Base-by-base conservation (phyloP, 2,113 vertebrate species). In the Cyanoderma ruficeps region DNA sequence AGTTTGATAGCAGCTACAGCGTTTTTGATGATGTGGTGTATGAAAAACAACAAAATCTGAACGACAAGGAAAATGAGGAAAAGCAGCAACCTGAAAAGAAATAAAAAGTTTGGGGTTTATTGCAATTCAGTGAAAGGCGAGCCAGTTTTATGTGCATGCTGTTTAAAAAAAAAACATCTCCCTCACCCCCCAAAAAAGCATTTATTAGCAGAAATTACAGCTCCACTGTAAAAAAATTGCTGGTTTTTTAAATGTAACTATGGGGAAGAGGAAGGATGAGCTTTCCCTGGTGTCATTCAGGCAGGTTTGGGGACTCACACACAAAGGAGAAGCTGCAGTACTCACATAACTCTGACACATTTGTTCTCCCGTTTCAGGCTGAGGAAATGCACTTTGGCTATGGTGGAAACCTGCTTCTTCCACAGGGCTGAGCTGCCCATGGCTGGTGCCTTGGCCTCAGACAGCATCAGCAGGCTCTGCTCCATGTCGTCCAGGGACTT, bases 341-440 rank as follows among this genome's bases (percentile, higher is more conserved):
- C 98, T 98, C 86, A 98, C 98, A 98, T 97, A 6, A 97, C 97
- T 96, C 98, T 96, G 81, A 98, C 61, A 7, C 99, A 98, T 91
- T 99, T 99, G 64, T 97, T 98, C 93, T 99, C 99, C 25, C 99
- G 78, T 67, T 97, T 98, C 96, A 99, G 98, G 76, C 98, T 99
- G 37, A 99, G 98, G 90, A 99, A 98, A 89, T 99, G 99, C 87
- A 99, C 98, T 97, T 98, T 98, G 10, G 99, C 98, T 78, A 99
- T 89, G 16, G 98, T 97, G 87, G 97, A 97, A 92, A 98, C 98
- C 97, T 99, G 99, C 97, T 99, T 99, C 89, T 98, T 98, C 99
- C 99, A 99, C 69, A 99, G 98, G 41, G 98, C 97, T 16, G 92
- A 95, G 41, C 70, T 98, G 18, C 97, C 97, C 95, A 98, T 90